These are phyloP conservation scores for Acanthaster planci DNA, from an alignment of 35 echinoderm and acorn worm species.

Conservation along the genomic window DNA sequence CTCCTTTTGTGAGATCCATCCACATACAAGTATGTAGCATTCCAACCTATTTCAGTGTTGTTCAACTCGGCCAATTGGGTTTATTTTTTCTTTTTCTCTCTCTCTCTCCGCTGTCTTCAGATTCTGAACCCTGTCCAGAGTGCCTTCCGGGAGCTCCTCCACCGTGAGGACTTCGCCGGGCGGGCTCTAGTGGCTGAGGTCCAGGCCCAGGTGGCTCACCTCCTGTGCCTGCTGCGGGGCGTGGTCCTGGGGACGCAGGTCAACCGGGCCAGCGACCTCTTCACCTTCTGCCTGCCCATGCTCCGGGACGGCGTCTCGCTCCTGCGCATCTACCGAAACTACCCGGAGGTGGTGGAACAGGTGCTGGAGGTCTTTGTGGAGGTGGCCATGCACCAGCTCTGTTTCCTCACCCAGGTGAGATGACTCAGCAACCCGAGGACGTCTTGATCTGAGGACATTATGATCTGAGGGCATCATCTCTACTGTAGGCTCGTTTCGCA, in stretches of 20 bases:
- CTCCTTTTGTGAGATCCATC: too few relatives aligned
- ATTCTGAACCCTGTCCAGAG: slow-evolving; percentile 84
- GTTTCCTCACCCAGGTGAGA: slow-evolving; percentile 79
- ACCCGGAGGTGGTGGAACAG: slow-evolving; percentile 65
- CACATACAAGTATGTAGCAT: too few relatives aligned
- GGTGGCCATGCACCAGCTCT: slow-evolving; percentile 67
- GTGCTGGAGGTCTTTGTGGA: slow-evolving; percentile 74
- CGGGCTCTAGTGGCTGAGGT: slow-evolving; percentile 58
- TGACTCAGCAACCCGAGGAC: not conserved
- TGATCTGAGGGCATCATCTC: too few relatives aligned
- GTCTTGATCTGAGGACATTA: too few relatives aligned
- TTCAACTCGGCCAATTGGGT: too few relatives aligned
- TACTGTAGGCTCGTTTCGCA: too few relatives aligned
- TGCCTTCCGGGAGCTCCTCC: slow-evolving; percentile 66
- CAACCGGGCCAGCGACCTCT: slow-evolving; percentile 45
- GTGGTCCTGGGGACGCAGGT: slow-evolving; percentile 79
- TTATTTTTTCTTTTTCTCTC: not conserved
- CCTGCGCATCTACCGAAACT: slow-evolving; percentile 79
- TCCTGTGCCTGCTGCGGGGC: slow-evolving; percentile 66
- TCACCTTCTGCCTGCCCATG: slow-evolving; percentile 73
- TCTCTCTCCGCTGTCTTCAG: not conserved
- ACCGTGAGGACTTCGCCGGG: slow-evolving; percentile 78
- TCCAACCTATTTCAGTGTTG: too few relatives aligned
- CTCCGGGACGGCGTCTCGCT: slow-evolving; percentile 70
- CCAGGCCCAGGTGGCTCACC: slow-evolving; percentile 49